Evolutionary conservation across 2,888 invertebrate species (phyloP).

Genomic region (Ochlodes sylvanus): DNA sequence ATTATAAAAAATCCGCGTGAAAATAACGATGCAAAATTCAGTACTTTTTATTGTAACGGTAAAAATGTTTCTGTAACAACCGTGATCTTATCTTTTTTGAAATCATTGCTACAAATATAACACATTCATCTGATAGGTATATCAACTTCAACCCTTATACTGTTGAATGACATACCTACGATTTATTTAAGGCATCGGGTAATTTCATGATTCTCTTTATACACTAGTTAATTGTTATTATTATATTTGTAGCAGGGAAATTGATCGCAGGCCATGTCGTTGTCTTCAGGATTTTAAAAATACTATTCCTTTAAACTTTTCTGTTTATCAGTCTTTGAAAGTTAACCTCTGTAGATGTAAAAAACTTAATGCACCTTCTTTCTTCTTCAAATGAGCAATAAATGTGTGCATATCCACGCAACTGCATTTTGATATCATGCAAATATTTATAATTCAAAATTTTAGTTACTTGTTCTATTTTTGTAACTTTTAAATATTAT

Average conservation of each 20-base stretch:
- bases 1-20: slow-evolving; percentile 1
- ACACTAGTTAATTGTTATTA: background rate
- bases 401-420: too few species aligned
- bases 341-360: background rate
- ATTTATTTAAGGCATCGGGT: slow-evolving; percentile 12
- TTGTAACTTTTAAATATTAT: too few species aligned
- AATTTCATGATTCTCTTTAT: background rate
- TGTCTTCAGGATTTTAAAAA: background rate
- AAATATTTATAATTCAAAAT: too few species aligned
- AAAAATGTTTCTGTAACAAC: background rate
- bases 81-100: background rate
- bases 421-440: too few species aligned
- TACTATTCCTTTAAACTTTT: background rate
- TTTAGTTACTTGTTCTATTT: too few species aligned
- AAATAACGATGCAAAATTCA: slow-evolving; percentile 5
- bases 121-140: background rate
- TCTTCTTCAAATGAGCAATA: background rate
- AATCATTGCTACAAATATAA: slow-evolving; percentile 12
- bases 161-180: background rate
- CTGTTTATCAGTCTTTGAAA: background rate
- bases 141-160: background rate
- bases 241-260: slow-evolving; percentile 18
- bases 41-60: background rate
- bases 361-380: background rate
- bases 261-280: background rate